phyloP scores from a whole-genome alignment of 2,888 invertebrate genomes.

The Trisateles emortualis region DNA sequence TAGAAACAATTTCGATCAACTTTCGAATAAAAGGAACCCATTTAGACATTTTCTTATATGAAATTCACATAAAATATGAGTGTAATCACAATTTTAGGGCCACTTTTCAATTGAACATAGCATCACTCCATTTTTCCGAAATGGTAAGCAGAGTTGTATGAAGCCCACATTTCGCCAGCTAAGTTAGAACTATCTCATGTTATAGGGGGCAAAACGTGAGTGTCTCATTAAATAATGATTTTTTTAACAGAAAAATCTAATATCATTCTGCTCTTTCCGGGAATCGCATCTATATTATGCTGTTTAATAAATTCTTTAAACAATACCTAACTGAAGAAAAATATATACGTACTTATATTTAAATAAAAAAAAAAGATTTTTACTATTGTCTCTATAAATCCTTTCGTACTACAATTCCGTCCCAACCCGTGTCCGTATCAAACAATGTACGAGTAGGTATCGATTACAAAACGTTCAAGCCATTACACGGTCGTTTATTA shows the following conservation, averaged over 20 bases:
- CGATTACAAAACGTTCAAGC: slow-evolving; percentile 48
- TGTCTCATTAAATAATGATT: too few species aligned
- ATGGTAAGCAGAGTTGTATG: too few species aligned
- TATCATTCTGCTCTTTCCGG: too few species aligned
- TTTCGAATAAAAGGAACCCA: slow-evolving; percentile 3
- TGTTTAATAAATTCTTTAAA: too few species aligned
- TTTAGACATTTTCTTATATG: slow-evolving; percentile 2
- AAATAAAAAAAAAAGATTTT: background rate
- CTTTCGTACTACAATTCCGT: slow-evolving; percentile 16
- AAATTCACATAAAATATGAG: background rate
- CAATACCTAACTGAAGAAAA: too few species aligned
- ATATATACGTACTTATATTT: background rate
- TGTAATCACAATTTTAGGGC: background rate
- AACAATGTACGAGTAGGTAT: slow-evolving; percentile 43
- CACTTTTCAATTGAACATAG: too few species aligned
- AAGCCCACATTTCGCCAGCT: too few species aligned
- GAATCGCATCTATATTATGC: too few species aligned
- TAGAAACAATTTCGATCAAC: slow-evolving; percentile 11
- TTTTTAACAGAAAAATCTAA: too few species aligned
- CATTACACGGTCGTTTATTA: slow-evolving; percentile 54
- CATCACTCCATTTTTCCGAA: too few species aligned
- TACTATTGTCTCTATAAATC: slow-evolving; percentile 13
- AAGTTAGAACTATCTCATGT: too few species aligned
- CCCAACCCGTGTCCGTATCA: slow-evolving; percentile 22
- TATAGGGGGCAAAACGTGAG: too few species aligned